phyloP scores from a whole-genome alignment of 2,113 vertebrate genomes.

The Orientallactaga bullata region DNA sequence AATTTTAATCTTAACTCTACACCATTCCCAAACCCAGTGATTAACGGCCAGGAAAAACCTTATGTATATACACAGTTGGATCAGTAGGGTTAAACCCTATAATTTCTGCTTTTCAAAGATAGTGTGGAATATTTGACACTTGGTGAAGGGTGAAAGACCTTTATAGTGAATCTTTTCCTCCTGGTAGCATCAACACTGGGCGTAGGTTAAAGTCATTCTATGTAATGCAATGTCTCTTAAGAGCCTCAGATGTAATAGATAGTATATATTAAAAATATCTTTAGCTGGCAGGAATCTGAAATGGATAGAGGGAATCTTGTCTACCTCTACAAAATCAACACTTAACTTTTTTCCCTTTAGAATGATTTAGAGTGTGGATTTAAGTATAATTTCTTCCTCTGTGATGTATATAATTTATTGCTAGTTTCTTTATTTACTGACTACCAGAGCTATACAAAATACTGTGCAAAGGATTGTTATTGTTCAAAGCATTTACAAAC shows the following conservation, averaged over 20 bases:
- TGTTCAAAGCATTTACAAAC: slow-evolving; percentile 67
- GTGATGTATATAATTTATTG: slow-evolving; percentile 70
- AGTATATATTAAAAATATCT: neutral
- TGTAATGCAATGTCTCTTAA: slow-evolving; percentile 46
- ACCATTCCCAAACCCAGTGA: neutral
- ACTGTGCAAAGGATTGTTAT: slow-evolving; percentile 49
- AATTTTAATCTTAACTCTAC: slow-evolving; percentile 39
- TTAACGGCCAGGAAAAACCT: slow-evolving; percentile 60
- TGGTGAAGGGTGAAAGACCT: slow-evolving; percentile 51
- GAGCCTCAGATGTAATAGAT: neutral
- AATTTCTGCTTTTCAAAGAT: slow-evolving; percentile 66
- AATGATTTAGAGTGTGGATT: slow-evolving; percentile 50
- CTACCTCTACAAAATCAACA: slow-evolving; percentile 78
- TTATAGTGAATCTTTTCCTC: slow-evolving; percentile 54
- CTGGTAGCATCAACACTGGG: slow-evolving; percentile 77
- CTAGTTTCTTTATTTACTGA: slow-evolving; percentile 65
- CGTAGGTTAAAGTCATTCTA: slow-evolving; percentile 59
- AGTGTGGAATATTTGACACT: slow-evolving; percentile 42
- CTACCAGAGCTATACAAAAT: slow-evolving; percentile 52
- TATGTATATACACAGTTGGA: slow-evolving; percentile 32
- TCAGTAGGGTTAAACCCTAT: slow-evolving; percentile 14
- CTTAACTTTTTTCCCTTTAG: slow-evolving; percentile 44
- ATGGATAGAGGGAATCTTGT: slow-evolving; percentile 70
- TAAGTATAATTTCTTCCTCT: slow-evolving; percentile 44
- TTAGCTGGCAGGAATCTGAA: slow-evolving; percentile 59